Evolutionary conservation across 2,797 vertebrate genomes (phyloP).

Genomic region (Pipistrellus pipistrellus): DNA sequence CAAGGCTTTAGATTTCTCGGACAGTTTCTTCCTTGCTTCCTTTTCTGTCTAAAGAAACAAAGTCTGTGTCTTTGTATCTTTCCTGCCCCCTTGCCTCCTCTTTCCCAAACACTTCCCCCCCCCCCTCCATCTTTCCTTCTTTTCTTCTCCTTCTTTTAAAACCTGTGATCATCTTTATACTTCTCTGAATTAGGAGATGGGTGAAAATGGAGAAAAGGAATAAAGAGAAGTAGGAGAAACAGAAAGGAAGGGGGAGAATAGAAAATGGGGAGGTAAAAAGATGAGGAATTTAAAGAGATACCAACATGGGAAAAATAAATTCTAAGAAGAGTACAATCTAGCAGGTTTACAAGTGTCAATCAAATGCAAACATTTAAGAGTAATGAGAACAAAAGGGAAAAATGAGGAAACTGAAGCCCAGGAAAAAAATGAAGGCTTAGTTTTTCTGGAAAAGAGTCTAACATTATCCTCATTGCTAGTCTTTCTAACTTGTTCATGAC

Average conservation of each 20-base stretch:
- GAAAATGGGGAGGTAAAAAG: neutral
- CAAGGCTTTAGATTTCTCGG: neutral
- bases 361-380: neutral
- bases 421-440: neutral
- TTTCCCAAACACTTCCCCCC: neutral
- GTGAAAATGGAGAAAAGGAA: neutral
- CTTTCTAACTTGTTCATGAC: constrained; percentile 25
- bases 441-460: constrained; percentile 1
- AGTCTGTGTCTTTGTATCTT: too few relatives aligned
- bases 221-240: neutral
- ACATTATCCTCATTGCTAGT: neutral
- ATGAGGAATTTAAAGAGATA: neutral
- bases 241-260: neutral
- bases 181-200: neutral
- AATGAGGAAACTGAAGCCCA: neutral
- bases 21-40: neutral
- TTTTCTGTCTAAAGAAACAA: neutral
- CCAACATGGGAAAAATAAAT: neutral
- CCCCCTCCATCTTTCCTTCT: neutral
- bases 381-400: neutral
- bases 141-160: neutral
- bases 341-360: neutral
- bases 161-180: neutral
- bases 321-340: constrained; percentile 1
- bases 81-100: neutral